Evolutionary conservation across 2,113 vertebrate genomes (phyloP).

Genomic region (Grantiella picta): DNA sequence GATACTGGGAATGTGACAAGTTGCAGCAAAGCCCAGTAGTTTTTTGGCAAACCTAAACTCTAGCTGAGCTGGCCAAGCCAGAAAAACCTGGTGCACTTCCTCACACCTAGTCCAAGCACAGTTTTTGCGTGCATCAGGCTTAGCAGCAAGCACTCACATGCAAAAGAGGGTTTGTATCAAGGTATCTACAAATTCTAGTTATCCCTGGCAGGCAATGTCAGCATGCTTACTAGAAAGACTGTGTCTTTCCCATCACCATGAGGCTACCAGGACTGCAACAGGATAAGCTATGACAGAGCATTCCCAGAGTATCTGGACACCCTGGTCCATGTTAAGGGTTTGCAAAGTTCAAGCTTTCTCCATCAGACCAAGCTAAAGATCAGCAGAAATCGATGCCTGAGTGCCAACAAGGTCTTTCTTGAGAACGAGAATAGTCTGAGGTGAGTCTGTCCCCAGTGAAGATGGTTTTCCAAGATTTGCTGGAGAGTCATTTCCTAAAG

Average conservation of each 20-base stretch:
- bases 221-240: not conserved
- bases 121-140: not conserved
- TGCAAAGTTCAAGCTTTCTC: not conserved
- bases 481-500: not conserved
- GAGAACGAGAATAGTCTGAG: not conserved
- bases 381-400: not conserved
- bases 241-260: not conserved
- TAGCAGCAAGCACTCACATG: not conserved
- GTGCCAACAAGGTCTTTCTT: not conserved
- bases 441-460: not conserved
- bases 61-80: not conserved
- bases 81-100: not conserved
- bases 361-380: not conserved
- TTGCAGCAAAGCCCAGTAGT: not conserved
- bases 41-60: not conserved
- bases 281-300: not conserved
- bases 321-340: not conserved
- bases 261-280: not conserved
- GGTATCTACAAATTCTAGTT: not conserved
- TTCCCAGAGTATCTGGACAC: not conserved
- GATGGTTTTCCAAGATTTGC: not conserved
- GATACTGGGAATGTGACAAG: not conserved
- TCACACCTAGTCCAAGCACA: not conserved
- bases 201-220: not conserved
- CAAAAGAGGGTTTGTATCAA: not conserved